Conservation (phyloP, 37 sponge, comb jelly and placozoan species). For the Aphrocallistes beatrix region DNA sequence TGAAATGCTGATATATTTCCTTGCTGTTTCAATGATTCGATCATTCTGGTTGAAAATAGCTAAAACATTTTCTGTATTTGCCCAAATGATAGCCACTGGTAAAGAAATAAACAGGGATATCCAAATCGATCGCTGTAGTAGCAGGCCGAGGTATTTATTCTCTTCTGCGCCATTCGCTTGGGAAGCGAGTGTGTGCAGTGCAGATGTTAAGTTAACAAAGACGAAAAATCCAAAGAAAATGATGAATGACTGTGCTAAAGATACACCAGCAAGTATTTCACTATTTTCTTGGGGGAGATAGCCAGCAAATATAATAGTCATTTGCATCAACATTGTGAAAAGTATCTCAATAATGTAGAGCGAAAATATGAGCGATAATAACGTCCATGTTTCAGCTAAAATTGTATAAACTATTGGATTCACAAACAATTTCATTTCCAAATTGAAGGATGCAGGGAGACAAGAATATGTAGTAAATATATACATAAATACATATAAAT, state of each 20-base stretch:
- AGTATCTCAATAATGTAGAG: neutral
- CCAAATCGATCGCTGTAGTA: neutral
- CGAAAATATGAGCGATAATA: neutral
- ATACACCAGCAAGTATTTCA: neutral
- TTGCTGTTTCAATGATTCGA: neutral
- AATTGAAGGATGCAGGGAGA: too few species aligned
- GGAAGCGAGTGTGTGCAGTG: neutral
- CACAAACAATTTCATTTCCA: too few species aligned
- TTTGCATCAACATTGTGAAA: neutral
- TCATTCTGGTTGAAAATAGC: neutral
- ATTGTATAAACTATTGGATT: too few species aligned
- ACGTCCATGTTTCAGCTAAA: neutral
- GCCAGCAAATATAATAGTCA: neutral
- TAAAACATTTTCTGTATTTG: neutral
- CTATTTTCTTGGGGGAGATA: neutral
- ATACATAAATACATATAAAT: too few species aligned
- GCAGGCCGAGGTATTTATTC: neutral
- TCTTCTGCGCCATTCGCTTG: slow-evolving; percentile 10
- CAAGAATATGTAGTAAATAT: too few species aligned
- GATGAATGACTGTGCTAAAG: neutral
- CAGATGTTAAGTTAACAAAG: neutral
- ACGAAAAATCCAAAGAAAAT: neutral
- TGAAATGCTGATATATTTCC: neutral
- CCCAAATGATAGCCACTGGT: neutral
- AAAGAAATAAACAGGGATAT: neutral